Evolutionary conservation across 2,797 vertebrate species (phyloP).

Genomic region (Labeo calbasu): DNA sequence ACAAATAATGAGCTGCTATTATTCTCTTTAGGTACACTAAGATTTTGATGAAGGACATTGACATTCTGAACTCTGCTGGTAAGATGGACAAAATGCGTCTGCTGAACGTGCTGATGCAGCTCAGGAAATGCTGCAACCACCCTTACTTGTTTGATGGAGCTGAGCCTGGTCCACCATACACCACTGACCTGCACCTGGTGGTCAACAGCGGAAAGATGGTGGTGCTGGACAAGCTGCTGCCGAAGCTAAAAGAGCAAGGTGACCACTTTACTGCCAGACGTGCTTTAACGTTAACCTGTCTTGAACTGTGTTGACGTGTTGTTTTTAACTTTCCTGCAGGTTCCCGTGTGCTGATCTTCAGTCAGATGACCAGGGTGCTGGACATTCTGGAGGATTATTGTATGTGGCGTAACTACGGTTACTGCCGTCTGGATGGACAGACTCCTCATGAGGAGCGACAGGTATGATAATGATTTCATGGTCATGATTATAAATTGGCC

Average conservation of each 20-base stretch:
- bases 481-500: neutral
- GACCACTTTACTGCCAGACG: constrained; percentile 31
- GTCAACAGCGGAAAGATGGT: constrained; percentile 98
- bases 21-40: constrained; percentile 88
- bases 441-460: constrained; percentile 98
- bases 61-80: constrained; percentile 96
- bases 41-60: constrained; percentile 99
- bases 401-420: constrained; percentile 97
- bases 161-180: constrained; percentile 96
- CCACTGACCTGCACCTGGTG: constrained; percentile 94
- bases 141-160: constrained; percentile 97
- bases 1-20: neutral
- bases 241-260: constrained; percentile 95
- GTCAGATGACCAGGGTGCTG: constrained; percentile 97
- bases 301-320: neutral
- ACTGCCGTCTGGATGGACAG: constrained; percentile 96
- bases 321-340: constrained; percentile 71
- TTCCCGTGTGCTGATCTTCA: constrained; percentile 96
- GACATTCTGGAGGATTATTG: constrained; percentile 99
- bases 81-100: constrained; percentile 99
- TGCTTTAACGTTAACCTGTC: neutral
- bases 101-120: constrained; percentile 96
- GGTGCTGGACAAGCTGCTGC: constrained; percentile 93
- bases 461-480: constrained; percentile 69
- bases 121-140: constrained; percentile 97